phyloP scores from a whole-genome alignment of 2,113 vertebrate species.

The Etheostoma cragini region DNA sequence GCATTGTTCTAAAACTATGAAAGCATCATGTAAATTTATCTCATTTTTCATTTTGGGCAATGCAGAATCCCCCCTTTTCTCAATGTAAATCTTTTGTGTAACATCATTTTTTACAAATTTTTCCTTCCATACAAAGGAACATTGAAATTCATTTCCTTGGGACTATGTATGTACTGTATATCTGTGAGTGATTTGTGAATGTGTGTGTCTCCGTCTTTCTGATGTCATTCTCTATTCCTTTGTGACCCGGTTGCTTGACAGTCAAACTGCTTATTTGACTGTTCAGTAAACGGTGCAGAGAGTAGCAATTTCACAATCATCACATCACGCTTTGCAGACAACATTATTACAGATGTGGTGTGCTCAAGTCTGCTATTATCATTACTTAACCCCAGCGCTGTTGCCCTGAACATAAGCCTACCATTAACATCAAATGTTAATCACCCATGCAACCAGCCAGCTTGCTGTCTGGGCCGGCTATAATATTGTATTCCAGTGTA shows the following conservation, averaged over 20 bases:
- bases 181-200: background rate
- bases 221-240: conserved; percentile 23
- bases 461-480: conserved; percentile 27
- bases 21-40: conserved; percentile 29
- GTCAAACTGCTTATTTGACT: conserved; percentile 66
- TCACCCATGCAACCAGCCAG: conserved; percentile 69
- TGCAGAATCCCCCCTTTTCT: background rate
- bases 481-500: conserved; percentile 40
- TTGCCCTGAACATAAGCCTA: conserved; percentile 76
- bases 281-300: conserved; percentile 67
- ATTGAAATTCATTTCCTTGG: conserved; percentile 2
- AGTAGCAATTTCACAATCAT: conserved; percentile 75
- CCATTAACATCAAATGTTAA: conserved; percentile 81
- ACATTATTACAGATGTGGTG: conserved; percentile 80
- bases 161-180: background rate
- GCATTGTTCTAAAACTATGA: conserved; percentile 52
- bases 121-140: background rate
- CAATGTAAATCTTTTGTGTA: background rate
- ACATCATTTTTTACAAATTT: conserved; percentile 1
- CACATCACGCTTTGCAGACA: conserved; percentile 75
- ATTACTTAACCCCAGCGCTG: conserved; percentile 76
- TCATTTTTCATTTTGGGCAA: conserved; percentile 39
- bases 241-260: conserved; percentile 48
- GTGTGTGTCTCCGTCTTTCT: conserved; percentile 10
- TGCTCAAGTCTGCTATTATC: conserved; percentile 74